phyloP scores from a whole-genome alignment of 2,888 invertebrate species.

The Drosophila mayaguana region DNA sequence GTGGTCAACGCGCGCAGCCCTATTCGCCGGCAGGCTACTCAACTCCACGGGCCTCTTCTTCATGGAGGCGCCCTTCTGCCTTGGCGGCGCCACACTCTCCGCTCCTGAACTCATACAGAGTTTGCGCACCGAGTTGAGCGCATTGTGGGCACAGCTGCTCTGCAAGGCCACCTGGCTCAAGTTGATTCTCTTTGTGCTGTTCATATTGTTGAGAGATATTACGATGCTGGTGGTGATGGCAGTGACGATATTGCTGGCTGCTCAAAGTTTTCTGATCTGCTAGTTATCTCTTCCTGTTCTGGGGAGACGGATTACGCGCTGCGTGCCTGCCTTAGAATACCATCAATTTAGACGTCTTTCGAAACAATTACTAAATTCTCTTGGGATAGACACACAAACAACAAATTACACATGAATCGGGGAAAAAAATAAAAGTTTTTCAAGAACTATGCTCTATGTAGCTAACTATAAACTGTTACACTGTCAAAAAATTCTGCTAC shows the following conservation, averaged over 20 bases:
- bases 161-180: conserved; percentile 22
- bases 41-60: background rate
- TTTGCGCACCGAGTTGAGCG: conserved; percentile 9
- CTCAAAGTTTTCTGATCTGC: background rate
- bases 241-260: background rate
- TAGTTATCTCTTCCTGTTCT: background rate
- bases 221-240: background rate
- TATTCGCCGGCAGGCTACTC: background rate
- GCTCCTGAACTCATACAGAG: background rate
- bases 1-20: background rate
- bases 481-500: background rate
- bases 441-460: conserved; percentile 31
- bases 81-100: fast-evolving
- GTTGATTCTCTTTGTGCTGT: conserved; percentile 11
- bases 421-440: conserved; percentile 22
- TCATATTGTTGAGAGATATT: conserved; percentile 30
- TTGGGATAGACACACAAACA: conserved; percentile 15
- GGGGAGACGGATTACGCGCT: background rate
- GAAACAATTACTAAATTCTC: background rate
- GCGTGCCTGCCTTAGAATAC: conserved; percentile 6
- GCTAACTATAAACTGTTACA: conserved; percentile 34
- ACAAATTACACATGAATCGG: conserved; percentile 32
- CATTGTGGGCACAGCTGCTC: conserved; percentile 15
- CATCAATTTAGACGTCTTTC: conserved; percentile 33
- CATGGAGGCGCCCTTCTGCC: background rate